These are phyloP conservation scores for Gavia stellata DNA, from an alignment of 2,113 vertebrate genomes.

Conservation along the genomic window DNA sequence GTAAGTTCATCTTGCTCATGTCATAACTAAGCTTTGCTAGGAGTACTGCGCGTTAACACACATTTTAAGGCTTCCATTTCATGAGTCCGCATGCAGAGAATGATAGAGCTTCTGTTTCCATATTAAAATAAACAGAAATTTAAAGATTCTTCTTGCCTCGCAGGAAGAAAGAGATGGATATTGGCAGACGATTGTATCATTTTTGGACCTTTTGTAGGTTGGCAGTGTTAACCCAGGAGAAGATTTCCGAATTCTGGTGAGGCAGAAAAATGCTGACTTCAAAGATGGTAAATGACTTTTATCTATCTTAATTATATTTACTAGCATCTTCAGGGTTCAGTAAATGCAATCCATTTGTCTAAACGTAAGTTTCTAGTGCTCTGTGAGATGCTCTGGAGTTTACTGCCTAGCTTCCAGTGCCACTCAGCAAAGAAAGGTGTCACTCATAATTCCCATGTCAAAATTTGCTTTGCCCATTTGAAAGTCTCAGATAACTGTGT, in stretches of 20 bases:
- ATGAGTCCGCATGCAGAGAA: not conserved
- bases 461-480: not conserved
- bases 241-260: slow-evolving; percentile 83
- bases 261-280: slow-evolving; percentile 81
- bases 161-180: not conserved
- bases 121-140: not conserved
- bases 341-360: not conserved
- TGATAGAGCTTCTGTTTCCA: not conserved
- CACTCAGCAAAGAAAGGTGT: not conserved
- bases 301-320: not conserved
- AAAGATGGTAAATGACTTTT: slow-evolving; percentile 79
- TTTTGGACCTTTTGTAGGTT: slow-evolving; percentile 75
- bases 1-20: not conserved
- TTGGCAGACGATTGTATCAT: not conserved
- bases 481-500: not conserved
- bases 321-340: not conserved
- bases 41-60: not conserved
- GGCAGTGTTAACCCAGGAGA: slow-evolving; percentile 88
- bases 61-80: not conserved
- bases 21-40: not conserved
- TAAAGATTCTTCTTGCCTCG: not conserved
- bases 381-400: not conserved
- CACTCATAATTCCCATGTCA: not conserved
- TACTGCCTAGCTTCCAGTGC: not conserved
- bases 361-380: not conserved